These are phyloP conservation scores for Choristoneura rosaceana DNA, from an alignment of 2,888 invertebrate species.

Conservation along the genomic window DNA sequence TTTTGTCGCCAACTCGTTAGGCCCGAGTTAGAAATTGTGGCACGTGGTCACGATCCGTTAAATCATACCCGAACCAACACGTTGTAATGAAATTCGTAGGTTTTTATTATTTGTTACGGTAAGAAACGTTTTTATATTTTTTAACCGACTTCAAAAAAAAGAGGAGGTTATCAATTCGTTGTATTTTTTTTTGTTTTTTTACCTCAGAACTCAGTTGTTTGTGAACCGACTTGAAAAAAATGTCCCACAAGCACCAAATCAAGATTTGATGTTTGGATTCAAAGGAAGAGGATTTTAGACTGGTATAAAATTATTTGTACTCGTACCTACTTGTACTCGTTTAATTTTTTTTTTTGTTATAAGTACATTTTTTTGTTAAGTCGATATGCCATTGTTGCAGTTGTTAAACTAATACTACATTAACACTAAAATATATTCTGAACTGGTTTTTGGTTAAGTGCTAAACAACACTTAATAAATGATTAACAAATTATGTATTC, in stretches of 20 bases:
- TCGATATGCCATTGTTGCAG: constrained; percentile 1
- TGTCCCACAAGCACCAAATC: too few species aligned
- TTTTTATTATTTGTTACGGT: constrained; percentile 17
- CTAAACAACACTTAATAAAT: background rate
- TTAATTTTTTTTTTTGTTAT: too few species aligned
- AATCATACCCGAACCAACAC: constrained; percentile 23
- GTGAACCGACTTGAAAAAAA: too few species aligned
- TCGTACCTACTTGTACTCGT: too few species aligned
- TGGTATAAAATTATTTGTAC: too few species aligned
- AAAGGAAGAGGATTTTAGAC: too few species aligned
- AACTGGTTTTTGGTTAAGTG: background rate
- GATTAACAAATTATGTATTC: background rate
- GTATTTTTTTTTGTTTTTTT: too few species aligned
- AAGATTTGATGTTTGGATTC: too few species aligned
- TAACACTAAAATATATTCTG: background rate
- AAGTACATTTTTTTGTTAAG: background rate
- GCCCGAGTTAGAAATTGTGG: constrained; percentile 51
- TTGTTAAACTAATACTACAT: background rate
- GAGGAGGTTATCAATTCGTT: too few species aligned
- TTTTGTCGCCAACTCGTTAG: constrained; percentile 60
- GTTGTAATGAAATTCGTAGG: constrained; percentile 25
- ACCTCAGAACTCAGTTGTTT: too few species aligned
- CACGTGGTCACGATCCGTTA: constrained; percentile 54
- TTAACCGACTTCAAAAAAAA: too few species aligned
- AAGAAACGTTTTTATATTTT: constrained; percentile 12